Conservation (phyloP, 2,888 invertebrate species). For the Holacanthella duospinosa region DNA sequence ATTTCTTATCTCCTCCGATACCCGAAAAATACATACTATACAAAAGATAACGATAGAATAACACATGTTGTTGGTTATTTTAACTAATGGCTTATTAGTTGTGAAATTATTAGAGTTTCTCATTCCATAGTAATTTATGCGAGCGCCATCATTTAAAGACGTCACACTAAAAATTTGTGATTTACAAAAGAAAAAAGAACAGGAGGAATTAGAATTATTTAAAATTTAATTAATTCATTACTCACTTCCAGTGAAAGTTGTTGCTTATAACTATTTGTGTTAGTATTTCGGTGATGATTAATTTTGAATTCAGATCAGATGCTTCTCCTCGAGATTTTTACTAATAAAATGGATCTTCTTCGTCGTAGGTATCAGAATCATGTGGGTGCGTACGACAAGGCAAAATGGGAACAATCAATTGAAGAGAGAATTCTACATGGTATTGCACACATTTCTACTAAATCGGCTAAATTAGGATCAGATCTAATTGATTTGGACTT, state of each 20-base stretch:
- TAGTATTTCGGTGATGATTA: background rate
- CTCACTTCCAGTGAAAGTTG: no score
- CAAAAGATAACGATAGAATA: no score
- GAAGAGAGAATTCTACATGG: slow-evolving; percentile 82
- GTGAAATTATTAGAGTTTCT: no score
- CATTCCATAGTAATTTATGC: background rate
- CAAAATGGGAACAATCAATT: slow-evolving; percentile 92
- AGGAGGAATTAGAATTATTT: no score
- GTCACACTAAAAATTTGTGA: no score
- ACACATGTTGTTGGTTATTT: no score
- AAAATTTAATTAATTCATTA: no score
- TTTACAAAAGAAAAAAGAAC: no score
- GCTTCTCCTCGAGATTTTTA: background rate
- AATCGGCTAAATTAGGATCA: slow-evolving; percentile 69
- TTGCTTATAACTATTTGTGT: background rate
- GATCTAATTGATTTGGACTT: slow-evolving; percentile 93
- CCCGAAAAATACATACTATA: background rate
- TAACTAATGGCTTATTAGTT: no score
- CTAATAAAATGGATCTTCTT: background rate
- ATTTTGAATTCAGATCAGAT: background rate
- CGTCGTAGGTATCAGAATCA: slow-evolving; percentile 76
- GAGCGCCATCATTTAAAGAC: background rate
- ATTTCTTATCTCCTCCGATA: background rate
- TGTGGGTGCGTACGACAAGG: slow-evolving; percentile 93
- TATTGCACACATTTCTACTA: slow-evolving; percentile 66